Conservation (phyloP, 1,140 invertebrate genomes). For the Anastatus disparis region DNA sequence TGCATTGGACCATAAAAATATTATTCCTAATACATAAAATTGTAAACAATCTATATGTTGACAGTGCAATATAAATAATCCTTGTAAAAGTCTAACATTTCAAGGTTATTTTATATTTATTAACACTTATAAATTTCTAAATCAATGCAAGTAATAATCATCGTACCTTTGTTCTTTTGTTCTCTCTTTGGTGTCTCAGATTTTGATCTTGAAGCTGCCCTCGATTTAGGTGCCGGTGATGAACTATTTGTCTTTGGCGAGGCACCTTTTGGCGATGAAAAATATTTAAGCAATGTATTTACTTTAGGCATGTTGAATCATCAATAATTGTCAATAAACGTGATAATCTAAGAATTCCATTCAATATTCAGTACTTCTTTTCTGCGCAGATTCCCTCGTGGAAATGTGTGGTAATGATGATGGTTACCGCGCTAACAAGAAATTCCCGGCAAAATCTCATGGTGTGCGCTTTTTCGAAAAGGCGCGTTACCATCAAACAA, state of each 20-base stretch:
- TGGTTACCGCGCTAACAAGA: neutral
- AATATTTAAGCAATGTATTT: slow-evolving; percentile 61
- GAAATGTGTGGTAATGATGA: neutral
- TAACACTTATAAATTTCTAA: too few relatives aligned
- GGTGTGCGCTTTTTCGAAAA: neutral
- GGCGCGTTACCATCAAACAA: too few relatives aligned
- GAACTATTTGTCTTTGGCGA: slow-evolving; percentile 37
- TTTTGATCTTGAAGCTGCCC: slow-evolving; percentile 33
- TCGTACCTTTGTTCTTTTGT: slow-evolving; percentile 54
- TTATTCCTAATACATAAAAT: neutral
- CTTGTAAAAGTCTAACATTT: too few relatives aligned
- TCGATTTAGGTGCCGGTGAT: slow-evolving; percentile 34
- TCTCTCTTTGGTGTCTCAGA: slow-evolving; percentile 51
- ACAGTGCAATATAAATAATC: too few relatives aligned
- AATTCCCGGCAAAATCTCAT: neutral
- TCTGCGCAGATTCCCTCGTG: neutral
- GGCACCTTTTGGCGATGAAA: slow-evolving; percentile 54
- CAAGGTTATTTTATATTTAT: too few relatives aligned
- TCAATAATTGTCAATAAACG: too few relatives aligned
- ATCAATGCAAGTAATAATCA: too few relatives aligned
- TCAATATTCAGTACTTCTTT: too few relatives aligned
- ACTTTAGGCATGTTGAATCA: slow-evolving; percentile 53
- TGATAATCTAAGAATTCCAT: too few relatives aligned
- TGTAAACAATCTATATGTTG: too few relatives aligned
- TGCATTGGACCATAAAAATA: neutral